Evolutionary conservation across 2,113 vertebrate species (phyloP), one percentile per base, ranked within the genome.

Genomic region (Anarhynchus alexandrinus): DNA sequence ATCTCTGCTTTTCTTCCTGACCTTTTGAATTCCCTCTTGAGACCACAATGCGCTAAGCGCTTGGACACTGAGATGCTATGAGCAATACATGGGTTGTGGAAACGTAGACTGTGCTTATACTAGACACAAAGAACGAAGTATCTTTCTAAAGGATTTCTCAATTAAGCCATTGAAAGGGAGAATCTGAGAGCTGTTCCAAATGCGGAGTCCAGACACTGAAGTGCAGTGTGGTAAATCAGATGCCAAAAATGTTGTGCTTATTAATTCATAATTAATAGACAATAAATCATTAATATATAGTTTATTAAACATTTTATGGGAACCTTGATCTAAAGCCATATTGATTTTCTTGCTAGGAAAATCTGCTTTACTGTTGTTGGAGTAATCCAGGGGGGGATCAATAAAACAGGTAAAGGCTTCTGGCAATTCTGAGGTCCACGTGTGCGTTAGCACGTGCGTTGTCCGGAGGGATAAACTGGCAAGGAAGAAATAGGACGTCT

Each of bases 251-350:
- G 18, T 84, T 94, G 21, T 57, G 36, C 8, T 4, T 92, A 88
- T 90, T 91, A 93, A 89, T 92, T 97, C 32, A 71, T 90, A 92
- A 95, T 97, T 96, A 94, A 85, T 76, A 87, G 42, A 23, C 40
- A 78, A 79, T 89, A 92, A 86, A 96, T 95, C 59, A 88, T 90
- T 80, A 72, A 66, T 55, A 42, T 70, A 22, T 45, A 38, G 83
- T 85, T 87, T 91, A 82, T 51, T 91, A 78, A 93, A 52, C 36
- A 65, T 74, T 92, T 92, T 92, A 66, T 30, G 27, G 74, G 66
- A 86, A 67, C 32, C n/a, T 87, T 82, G 67, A 88, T 94, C 47
- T 90, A 57, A 78, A 80, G 55, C 51, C 36, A 21, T 82, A 90
- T 84, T 67, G 92, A 88, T 94, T 72, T 74, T 49, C 58, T 90